Percentiles rank a stretch among this genome's conserved stretches.
phyloP scores from a whole-genome alignment of 2,797 vertebrate species.

The Otolemur crassicaudatus region DNA sequence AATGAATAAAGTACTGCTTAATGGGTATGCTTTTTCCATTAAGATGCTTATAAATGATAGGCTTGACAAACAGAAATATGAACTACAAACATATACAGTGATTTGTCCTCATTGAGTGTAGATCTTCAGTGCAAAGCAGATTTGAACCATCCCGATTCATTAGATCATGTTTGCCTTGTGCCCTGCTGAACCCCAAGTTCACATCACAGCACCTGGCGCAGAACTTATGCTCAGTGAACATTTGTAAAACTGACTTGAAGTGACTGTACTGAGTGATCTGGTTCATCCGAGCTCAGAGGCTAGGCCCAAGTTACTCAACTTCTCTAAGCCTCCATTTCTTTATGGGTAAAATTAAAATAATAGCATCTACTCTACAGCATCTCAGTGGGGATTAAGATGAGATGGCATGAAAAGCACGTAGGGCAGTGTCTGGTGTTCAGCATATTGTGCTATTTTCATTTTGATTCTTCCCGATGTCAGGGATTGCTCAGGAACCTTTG shows the following conservation, averaged over 20 bases:
- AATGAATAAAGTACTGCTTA: not conserved
- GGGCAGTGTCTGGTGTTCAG: not conserved
- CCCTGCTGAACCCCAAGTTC: not conserved
- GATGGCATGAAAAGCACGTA: not conserved
- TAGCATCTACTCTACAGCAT: not conserved
- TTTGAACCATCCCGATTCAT: rapidly evolving
- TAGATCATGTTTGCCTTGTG: rapidly evolving
- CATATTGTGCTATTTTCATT: not conserved
- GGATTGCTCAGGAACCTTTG: not conserved
- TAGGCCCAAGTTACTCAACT: not conserved
- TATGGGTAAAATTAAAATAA: not conserved
- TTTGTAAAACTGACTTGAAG: not conserved
- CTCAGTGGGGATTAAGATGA: not conserved
- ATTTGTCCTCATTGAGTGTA: not conserved
- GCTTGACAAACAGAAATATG: not conserved
- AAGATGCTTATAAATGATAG: not conserved
- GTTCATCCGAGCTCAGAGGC: not conserved
- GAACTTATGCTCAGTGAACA: not conserved
- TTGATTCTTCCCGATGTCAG: not conserved
- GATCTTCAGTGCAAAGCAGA: too few species aligned
- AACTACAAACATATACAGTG: not conserved
- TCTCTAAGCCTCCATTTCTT: not conserved
- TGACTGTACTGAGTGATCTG: not conserved
- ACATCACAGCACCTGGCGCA: not conserved
- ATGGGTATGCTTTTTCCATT: not conserved